A percentile compares a stretch with the other conserved stretches of the same genome.
Evolutionary conservation across 1,140 invertebrate species (phyloP).

Genomic region (Rhynchophorus ferrugineus): DNA sequence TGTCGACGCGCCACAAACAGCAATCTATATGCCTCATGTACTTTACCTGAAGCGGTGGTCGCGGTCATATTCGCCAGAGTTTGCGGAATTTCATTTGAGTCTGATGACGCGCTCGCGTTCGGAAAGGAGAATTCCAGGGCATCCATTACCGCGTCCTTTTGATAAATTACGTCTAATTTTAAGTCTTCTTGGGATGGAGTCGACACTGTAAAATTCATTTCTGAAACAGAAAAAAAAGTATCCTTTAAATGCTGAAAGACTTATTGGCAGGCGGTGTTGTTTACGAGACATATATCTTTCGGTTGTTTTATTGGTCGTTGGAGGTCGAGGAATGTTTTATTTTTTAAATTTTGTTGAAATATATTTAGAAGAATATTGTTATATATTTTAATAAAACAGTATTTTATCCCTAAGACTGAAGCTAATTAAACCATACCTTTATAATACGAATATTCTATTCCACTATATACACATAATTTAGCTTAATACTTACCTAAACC

Average conservation of each 20-base stretch:
- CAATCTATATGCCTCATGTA: conserved; percentile 16
- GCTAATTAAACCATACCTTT: too few species aligned
- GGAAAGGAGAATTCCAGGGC: conserved; percentile 40
- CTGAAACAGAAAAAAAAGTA: conserved; percentile 45
- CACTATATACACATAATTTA: too few species aligned
- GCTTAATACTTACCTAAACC: too few species aligned
- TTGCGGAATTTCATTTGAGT: conserved; percentile 31
- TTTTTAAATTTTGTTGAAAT: too few species aligned
- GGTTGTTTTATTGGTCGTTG: too few species aligned
- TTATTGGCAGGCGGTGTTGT: not conserved
- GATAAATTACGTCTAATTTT: conserved; percentile 64
- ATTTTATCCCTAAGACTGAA: too few species aligned
- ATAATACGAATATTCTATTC: too few species aligned
- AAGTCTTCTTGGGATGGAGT: conserved; percentile 44
- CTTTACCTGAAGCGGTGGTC: conserved; percentile 9
- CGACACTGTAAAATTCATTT: conserved; percentile 59
- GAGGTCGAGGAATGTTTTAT: too few species aligned
- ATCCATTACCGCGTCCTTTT: conserved; percentile 74
- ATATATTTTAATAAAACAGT: too few species aligned
- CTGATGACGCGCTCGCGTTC: conserved; percentile 19
- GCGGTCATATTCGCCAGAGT: conserved; percentile 14
- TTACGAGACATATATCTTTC: too few species aligned
- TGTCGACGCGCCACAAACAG: not conserved
- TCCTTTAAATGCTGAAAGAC: not conserved
- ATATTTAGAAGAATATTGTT: too few species aligned